phyloP scores from a whole-genome alignment of 2,888 invertebrate species.

The Hydrotaea cyrtoneurina region DNA sequence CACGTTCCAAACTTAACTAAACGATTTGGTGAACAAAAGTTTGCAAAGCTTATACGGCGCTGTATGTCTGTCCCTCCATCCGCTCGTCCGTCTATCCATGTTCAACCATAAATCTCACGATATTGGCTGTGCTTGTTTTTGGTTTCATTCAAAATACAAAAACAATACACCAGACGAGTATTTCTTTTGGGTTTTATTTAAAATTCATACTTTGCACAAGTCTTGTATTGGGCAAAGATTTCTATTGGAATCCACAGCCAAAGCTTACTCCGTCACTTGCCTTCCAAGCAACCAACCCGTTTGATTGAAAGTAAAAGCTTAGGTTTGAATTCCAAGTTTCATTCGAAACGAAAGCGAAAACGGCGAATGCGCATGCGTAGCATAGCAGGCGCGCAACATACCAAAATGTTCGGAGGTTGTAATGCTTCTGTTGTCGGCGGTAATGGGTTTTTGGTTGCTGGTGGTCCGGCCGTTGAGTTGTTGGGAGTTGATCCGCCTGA shows the following conservation, averaged over 20 bases:
- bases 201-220: slow-evolving; percentile 69
- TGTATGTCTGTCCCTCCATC: slow-evolving; percentile 24
- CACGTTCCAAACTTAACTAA: slow-evolving; percentile 77
- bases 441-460: slow-evolving; percentile 40
- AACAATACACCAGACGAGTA: slow-evolving; percentile 32
- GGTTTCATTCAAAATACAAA: slow-evolving; percentile 44
- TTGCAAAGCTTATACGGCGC: slow-evolving; percentile 67
- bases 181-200: slow-evolving; percentile 37
- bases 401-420: slow-evolving; percentile 54
- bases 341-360: slow-evolving; percentile 71
- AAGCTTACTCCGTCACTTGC: slow-evolving; percentile 31
- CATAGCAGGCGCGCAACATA: not conserved
- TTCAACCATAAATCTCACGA: slow-evolving; percentile 32
- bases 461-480: too few species aligned
- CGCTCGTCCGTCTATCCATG: slow-evolving; percentile 32
- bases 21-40: slow-evolving; percentile 74
- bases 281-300: slow-evolving; percentile 69
- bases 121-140: slow-evolving; percentile 32
- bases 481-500: slow-evolving; percentile 23
- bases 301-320: slow-evolving; percentile 77
- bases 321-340: slow-evolving; percentile 37
- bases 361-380: slow-evolving; percentile 55
- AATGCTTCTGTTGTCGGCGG: slow-evolving; percentile 49
- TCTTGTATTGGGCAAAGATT: slow-evolving; percentile 54
- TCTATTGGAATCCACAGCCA: slow-evolving; percentile 32